A percentile compares a stretch with the other conserved stretches of the same genome.
Evolutionary conservation across 2,113 vertebrate species (phyloP).

Genomic region (Phycodurus eques): DNA sequence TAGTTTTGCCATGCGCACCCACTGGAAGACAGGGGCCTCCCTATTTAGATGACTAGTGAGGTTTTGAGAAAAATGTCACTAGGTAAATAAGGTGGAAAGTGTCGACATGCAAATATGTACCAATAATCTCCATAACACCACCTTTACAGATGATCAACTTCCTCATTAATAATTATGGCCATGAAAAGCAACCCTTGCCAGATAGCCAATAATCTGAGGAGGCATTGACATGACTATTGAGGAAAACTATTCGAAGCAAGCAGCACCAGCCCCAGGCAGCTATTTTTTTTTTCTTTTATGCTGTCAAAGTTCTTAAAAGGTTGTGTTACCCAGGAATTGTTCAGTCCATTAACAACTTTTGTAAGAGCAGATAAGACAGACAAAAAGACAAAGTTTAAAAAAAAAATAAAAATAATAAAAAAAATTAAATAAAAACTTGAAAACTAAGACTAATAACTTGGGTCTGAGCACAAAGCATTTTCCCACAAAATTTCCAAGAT

Average conservation of each 20-base stretch:
- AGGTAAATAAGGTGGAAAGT: constrained; percentile 24
- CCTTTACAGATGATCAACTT: constrained; percentile 20
- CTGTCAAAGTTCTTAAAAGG: constrained; percentile 32
- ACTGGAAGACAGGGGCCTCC: constrained; percentile 48
- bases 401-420: constrained; percentile 50
- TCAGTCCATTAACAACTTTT: constrained; percentile 36
- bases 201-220: constrained; percentile 7
- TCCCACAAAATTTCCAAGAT: constrained; percentile 37
- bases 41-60: constrained; percentile 14
- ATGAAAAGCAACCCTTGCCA: constrained; percentile 4
- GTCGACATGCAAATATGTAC: constrained; percentile 35
- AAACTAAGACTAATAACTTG: constrained; percentile 33
- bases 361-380: constrained; percentile 37
- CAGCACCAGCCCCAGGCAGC: constrained; percentile 23
- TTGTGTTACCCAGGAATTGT: constrained; percentile 42
- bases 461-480: constrained; percentile 15
- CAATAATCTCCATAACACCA: constrained; percentile 35
- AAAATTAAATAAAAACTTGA: constrained; percentile 30
- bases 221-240: constrained; percentile 23
- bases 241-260: constrained; percentile 20
- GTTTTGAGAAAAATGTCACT: constrained; percentile 13
- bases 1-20: constrained; percentile 32
- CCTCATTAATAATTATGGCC: constrained; percentile 15
- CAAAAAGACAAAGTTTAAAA: constrained; percentile 15
- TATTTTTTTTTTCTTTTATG: constrained; percentile 17